Percentiles rank a stretch among this genome's conserved stretches.
Conservation (phyloP, 1,140 invertebrate genomes). For the Intoshia linei region DNA sequence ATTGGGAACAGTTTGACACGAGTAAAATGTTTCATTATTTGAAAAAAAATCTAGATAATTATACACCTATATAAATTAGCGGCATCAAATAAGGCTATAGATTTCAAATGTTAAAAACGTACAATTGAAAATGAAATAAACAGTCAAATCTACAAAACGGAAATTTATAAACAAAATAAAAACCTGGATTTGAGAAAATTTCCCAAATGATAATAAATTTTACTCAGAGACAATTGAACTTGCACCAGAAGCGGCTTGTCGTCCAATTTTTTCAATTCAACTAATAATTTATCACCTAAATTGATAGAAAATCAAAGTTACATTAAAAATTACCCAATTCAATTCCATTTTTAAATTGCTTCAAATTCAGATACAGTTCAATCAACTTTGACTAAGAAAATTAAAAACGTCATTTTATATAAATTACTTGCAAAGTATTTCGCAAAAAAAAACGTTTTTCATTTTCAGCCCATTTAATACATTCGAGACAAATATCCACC, state of each 20-base stretch:
- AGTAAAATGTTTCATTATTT: neutral
- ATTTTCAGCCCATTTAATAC: constrained; percentile 93
- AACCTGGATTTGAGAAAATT: constrained; percentile 62
- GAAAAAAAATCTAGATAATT: neutral
- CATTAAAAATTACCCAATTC: neutral
- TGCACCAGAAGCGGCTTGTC: constrained; percentile 93
- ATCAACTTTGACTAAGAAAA: too few relatives aligned
- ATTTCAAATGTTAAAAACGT: too few relatives aligned
- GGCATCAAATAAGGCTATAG: too few relatives aligned
- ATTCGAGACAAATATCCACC: constrained; percentile 43
- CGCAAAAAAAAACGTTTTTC: constrained; percentile 77
- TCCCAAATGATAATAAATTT: constrained; percentile 79
- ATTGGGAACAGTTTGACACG: neutral
- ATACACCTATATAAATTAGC: neutral
- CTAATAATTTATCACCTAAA: constrained; percentile 39
- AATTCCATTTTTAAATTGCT: too few relatives aligned
- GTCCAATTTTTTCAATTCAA: constrained; percentile 86
- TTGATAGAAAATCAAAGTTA: constrained; percentile 3
- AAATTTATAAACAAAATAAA: neutral
- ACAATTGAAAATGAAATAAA: too few relatives aligned
- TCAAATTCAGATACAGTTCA: too few relatives aligned
- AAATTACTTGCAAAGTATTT: constrained; percentile 47
- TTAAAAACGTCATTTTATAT: too few relatives aligned
- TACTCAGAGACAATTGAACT: constrained; percentile 68
- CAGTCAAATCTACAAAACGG: too few relatives aligned